A percentile compares a stretch with the other conserved stretches of the same genome.
Evolutionary conservation across 2,888 invertebrate species (phyloP).

Genomic region (Chymomyza procnemis): DNA sequence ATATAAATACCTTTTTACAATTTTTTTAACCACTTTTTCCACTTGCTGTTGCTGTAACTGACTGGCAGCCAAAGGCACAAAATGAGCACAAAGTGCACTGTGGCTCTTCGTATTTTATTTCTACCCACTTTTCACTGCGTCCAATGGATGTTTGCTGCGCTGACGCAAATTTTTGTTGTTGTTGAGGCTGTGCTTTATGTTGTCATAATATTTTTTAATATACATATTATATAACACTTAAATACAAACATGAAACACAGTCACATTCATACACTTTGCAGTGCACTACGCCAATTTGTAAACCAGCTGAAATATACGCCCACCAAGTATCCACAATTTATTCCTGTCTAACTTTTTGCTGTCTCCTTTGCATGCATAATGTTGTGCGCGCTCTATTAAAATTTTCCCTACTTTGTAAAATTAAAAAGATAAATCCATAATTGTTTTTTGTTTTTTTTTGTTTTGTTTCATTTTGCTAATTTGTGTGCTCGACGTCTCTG

Average conservation of each 20-base stretch:
- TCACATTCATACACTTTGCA: not conserved
- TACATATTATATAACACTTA: slow-evolving; percentile 14
- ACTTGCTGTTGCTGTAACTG: slow-evolving; percentile 32
- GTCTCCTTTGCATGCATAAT: slow-evolving; percentile 40
- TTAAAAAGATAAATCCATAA: slow-evolving; percentile 34
- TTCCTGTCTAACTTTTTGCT: slow-evolving; percentile 3
- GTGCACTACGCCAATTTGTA: not conserved
- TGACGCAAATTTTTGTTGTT: slow-evolving; percentile 17
- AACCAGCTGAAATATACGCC: not conserved
- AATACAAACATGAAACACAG: slow-evolving; percentile 4
- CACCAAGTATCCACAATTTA: slow-evolving; percentile 1
- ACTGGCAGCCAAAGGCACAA: slow-evolving; percentile 31
- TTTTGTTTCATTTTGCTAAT: slow-evolving; percentile 66
- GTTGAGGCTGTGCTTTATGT: slow-evolving; percentile 33
- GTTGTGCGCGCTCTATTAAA: slow-evolving; percentile 21
- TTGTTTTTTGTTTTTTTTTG: slow-evolving; percentile 39
- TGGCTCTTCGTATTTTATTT: slow-evolving; percentile 25
- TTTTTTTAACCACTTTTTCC: slow-evolving; percentile 28
- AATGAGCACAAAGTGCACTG: slow-evolving; percentile 23
- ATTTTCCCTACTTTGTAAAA: slow-evolving; percentile 30
- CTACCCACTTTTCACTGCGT: slow-evolving; percentile 10
- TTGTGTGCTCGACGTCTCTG: slow-evolving; percentile 67
- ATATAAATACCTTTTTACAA: not conserved
- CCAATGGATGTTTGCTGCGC: slow-evolving; percentile 17
- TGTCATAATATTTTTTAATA: slow-evolving; percentile 39